phyloP scores from a whole-genome alignment of 2,888 invertebrate genomes.

The Craniophora ligustri region DNA sequence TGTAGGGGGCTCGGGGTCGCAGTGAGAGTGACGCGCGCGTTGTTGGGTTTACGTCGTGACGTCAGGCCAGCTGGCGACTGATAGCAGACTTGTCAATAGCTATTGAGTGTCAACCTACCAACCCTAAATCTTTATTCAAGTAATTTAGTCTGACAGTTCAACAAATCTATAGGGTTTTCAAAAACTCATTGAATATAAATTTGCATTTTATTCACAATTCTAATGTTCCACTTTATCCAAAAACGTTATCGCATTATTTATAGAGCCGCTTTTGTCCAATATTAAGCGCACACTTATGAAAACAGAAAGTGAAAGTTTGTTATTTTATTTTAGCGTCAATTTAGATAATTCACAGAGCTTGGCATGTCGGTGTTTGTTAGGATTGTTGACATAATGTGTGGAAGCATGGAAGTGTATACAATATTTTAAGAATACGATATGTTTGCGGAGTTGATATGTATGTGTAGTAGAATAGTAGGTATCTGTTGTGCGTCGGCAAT shows the following conservation, averaged over 20 bases:
- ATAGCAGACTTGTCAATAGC: constrained; percentile 68
- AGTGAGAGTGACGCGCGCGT: constrained; percentile 72
- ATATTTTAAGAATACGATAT: constrained; percentile 18
- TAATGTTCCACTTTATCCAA: constrained; percentile 28
- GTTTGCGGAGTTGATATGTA: constrained; percentile 47
- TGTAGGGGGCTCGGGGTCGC: constrained; percentile 14
- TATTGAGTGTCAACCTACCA: constrained; percentile 18
- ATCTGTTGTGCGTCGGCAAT: constrained; percentile 69
- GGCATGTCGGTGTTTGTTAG: constrained; percentile 30
- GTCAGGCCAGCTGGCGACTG: constrained; percentile 76
- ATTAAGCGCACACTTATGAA: constrained; percentile 54
- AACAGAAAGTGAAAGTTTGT: constrained; percentile 70
- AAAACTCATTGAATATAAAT: constrained; percentile 8
- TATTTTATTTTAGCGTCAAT: constrained; percentile 57
- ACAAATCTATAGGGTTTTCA: constrained; percentile 9
- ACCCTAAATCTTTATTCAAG: constrained; percentile 25
- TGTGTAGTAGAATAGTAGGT: constrained; percentile 63
- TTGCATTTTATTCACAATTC: constrained; percentile 33
- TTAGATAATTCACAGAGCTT: constrained; percentile 46
- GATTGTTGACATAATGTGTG: constrained; percentile 22
- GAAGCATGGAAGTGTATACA: constrained; percentile 8
- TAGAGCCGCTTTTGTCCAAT: constrained; percentile 68
- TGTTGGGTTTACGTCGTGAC: constrained; percentile 71
- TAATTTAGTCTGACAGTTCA: constrained; percentile 6
- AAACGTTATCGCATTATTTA: constrained; percentile 55